Evolutionary conservation across 1,140 invertebrate species (phyloP).

Genomic region (Bombus superbus): DNA sequence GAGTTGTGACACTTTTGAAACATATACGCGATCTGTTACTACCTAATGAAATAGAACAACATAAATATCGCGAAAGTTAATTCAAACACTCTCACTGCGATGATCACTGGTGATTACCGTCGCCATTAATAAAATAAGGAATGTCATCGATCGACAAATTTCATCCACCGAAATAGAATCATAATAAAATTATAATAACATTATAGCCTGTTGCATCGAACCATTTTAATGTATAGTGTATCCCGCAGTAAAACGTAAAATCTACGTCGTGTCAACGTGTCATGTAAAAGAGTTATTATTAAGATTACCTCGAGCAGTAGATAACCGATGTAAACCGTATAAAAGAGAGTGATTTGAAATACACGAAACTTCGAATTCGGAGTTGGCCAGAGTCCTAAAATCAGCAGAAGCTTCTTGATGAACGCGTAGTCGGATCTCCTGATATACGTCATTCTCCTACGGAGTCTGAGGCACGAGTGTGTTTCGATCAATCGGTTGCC

Average conservation of each 20-base stretch:
- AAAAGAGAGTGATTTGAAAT: not conserved
- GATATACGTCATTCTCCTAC: not conserved
- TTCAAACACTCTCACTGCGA: no score
- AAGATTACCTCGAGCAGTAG: not conserved
- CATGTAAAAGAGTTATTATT: not conserved
- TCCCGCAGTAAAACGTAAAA: no score
- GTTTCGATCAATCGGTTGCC: not conserved
- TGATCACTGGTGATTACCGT: not conserved
- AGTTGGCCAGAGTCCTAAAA: not conserved
- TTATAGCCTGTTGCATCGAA: no score
- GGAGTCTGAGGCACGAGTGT: not conserved
- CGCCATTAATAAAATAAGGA: not conserved
- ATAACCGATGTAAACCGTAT: not conserved
- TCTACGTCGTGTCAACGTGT: no score
- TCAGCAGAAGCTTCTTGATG: not conserved
- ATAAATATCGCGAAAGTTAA: no score
- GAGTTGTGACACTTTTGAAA: no score
- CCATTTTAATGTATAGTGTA: no score
- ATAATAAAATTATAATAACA: no score
- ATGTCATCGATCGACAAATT: not conserved
- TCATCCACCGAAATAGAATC: no score
- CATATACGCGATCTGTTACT: no score
- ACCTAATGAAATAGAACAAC: no score
- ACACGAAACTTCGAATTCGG: rapidly evolving
- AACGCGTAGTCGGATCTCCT: not conserved